Conservation (phyloP, 2,797 vertebrate species). For the Diplodus puntazzo region DNA sequence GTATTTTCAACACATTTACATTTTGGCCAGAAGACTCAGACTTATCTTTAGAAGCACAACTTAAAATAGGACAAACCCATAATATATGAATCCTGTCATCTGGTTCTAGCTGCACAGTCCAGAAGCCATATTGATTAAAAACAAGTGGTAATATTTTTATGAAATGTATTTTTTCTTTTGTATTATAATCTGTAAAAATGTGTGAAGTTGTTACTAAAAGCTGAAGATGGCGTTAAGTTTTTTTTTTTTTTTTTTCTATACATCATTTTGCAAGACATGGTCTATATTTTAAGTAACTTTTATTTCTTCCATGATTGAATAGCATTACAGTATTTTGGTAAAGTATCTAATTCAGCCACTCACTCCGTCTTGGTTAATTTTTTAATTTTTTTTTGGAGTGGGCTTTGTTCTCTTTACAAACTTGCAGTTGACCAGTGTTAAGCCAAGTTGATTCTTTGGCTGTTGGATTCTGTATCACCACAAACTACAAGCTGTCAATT, state of each 20-base stretch:
- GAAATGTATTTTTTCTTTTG: conserved; percentile 71
- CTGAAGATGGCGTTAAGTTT: conserved; percentile 34
- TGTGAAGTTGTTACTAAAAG: conserved; percentile 73
- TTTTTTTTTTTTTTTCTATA: conserved; percentile 54
- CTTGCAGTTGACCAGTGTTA: conserved; percentile 65
- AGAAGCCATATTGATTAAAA: conserved; percentile 82
- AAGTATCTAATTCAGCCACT: conserved; percentile 43
- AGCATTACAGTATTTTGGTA: conserved; percentile 72
- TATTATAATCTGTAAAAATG: conserved; percentile 76
- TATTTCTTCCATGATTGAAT: conserved; percentile 59
- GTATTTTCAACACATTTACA: conserved; percentile 73
- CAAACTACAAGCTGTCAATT: conserved; percentile 52
- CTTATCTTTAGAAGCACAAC: conserved; percentile 77
- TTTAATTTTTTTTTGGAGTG: conserved; percentile 16
- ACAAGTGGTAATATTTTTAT: conserved; percentile 71
- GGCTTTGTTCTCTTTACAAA: conserved; percentile 51
- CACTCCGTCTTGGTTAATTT: conserved; percentile 33
- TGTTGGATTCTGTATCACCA: conserved; percentile 46
- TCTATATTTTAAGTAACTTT: conserved; percentile 55
- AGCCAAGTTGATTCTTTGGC: conserved; percentile 37
- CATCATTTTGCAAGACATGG: conserved; percentile 54
- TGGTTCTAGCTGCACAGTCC: conserved; percentile 71
- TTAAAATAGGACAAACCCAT: conserved; percentile 47
- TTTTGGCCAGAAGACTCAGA: conserved; percentile 64
- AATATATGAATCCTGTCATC: conserved; percentile 57